Base-by-base conservation (phyloP, 2,888 invertebrate species). In the Drosophila parthenogenetica region DNA sequence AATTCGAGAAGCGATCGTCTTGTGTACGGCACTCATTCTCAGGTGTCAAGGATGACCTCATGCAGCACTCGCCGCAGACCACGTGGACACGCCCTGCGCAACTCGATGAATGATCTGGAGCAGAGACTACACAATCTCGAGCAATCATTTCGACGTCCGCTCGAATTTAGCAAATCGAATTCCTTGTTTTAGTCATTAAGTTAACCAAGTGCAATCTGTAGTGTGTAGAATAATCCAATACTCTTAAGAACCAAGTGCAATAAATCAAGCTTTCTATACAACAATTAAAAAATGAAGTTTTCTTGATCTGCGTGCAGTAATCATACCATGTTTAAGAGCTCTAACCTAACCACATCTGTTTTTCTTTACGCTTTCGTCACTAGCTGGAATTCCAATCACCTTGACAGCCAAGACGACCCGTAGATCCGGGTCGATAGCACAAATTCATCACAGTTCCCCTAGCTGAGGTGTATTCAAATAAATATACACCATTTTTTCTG, bases 401-500 rank as follows among this genome's bases (percentile, higher is more conserved):
- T 94, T 94, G 17, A 95, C 95, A 0, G 94, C 92, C 83, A 96
- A 92, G 40, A 91, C 95, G 95, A 50, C 95, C 95, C 0, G 94
- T 92, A 72, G 95, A 95, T 87, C 94, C 94, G 29, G 94, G 93
- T 63, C 93, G 87, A 87, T 94, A 94, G 91, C 95, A 95, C 59
- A 95, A 93, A 91, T 95, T 68, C 69, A 82, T 95, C 87, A 11
- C 55, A 55, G 32, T 19, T 19, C 1, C 11, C 19, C 35, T 32
- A 35, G 29, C 53, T 50, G 5, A 10, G 11, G 29, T 19, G 1
- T 40, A 22, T 48, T 42, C 19, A 46, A 58, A 61, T 51, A 19
- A 19, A 46, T 39, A 51, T 14, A n/a, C 42, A 32, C 7, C 39
- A 29, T 39, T 54, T 59, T 68, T 13, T 53, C 40, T 54, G 32